Percentiles rank a stretch among this genome's conserved stretches.
These are phyloP conservation scores for Spea multiplicata DNA, from an alignment of 2,113 vertebrate species.

Conservation along the genomic window DNA sequence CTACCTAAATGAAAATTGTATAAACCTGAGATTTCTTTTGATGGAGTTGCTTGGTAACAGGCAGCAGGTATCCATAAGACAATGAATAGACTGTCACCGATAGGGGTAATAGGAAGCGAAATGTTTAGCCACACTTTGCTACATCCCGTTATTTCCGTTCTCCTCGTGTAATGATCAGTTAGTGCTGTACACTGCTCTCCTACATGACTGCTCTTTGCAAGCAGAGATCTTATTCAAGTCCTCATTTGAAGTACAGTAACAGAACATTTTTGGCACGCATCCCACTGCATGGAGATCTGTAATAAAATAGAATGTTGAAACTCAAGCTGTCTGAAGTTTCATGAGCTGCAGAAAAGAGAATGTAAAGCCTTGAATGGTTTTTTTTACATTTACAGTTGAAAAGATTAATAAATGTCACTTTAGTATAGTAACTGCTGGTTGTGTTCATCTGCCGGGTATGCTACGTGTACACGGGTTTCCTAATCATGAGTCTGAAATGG, in stretches of 20 bases:
- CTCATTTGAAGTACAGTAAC: conserved; percentile 3
- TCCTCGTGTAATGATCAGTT: conserved; percentile 48
- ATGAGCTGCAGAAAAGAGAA: no score
- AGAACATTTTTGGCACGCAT: neutral
- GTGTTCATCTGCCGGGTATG: no score
- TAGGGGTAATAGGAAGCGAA: conserved; percentile 57
- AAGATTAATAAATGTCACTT: no score
- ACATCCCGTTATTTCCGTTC: conserved; percentile 16
- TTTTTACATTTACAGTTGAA: no score
- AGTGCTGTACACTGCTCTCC: conserved; percentile 18
- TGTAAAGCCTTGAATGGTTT: no score
- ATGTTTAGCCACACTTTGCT: conserved; percentile 45
- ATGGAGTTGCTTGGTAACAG: conserved; percentile 69
- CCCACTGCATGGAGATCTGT: neutral
- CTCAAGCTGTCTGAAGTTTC: neutral
- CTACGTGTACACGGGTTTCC: no score
- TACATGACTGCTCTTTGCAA: conserved; percentile 2
- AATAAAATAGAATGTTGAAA: neutral
- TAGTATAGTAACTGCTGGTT: no score
- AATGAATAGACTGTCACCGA: conserved; percentile 58
- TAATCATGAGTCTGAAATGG: no score
- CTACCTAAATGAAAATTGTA: conserved; percentile 71
- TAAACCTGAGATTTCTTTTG: conserved; percentile 69
- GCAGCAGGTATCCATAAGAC: conserved; percentile 63
- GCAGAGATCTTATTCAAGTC: neutral